Evolutionary conservation across 2,888 invertebrate genomes (phyloP), one percentile per base, ranked within the genome.

Genomic region (Lycophotia porphyrea): DNA sequence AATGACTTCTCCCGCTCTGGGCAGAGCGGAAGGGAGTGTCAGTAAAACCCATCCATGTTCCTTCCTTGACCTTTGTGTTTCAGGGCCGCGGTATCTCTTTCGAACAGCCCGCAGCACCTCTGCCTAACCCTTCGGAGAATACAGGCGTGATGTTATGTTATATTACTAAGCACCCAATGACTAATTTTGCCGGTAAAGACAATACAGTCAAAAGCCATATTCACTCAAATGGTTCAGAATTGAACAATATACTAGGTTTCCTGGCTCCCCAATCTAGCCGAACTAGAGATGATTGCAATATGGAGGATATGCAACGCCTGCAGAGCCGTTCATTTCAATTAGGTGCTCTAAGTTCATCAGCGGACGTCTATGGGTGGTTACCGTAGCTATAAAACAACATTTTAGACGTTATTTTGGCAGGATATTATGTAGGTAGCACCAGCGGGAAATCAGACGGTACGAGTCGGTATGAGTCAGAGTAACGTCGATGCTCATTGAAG

Each of bases 281-380:
- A 24, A 47, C 80, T n/a, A 39, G 39, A 49, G 49, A 80, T 80
- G 80, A 80, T 80, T 80, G 80, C 68, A 80, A 74, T 74, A 69
- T 69, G 65, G 58, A 34, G 60, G 18, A 60, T 67, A 60, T 69
- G 74, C 60, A 8, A n/a, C n/a, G 74, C 52, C 69, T 69, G 75
- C 65, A 55, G 39, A n/a, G 65, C 52, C 68, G 75, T 80, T 80
- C 80, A 80, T 80, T 80, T 80, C 74, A 80, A 80, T 80, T 80
- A 80, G 34, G 42, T 15, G 39, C 24, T 34, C 60, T 49, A 11
- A 79, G 80, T 69, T 74, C 74, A 80, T 74, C 69, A 74, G 47
- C 15, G 15, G 52, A 63, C 7, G n/a, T 63, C 72, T 72, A 58
- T 15, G 2, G 15, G 34, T 27, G 64, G 55, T 78, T 58, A 44